These are phyloP conservation scores for Melanerpes aurifrons DNA, from an alignment of 2,113 vertebrate species.

Conservation along the genomic window DNA sequence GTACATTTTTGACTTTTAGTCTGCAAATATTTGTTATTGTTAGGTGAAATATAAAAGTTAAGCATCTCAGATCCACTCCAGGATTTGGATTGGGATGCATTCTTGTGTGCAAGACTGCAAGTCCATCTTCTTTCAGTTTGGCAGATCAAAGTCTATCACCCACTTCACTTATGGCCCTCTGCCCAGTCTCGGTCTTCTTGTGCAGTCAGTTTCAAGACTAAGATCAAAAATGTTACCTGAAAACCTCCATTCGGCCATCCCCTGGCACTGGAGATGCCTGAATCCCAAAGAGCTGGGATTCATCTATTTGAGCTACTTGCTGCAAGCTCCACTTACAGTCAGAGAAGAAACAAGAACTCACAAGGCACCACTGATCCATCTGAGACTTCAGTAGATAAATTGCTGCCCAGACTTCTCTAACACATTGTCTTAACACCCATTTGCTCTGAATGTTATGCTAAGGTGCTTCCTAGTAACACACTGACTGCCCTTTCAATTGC, in stretches of 20 bases:
- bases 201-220: neutral
- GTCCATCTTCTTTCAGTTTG: neutral
- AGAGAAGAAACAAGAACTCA: neutral
- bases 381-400: neutral
- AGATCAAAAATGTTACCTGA: neutral
- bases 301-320: neutral
- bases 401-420: neutral
- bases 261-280: neutral
- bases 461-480: neutral
- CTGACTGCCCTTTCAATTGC: neutral
- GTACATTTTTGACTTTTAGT: neutral
- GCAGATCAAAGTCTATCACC: neutral
- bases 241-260: neutral
- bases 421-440: neutral
- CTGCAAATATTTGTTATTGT: neutral
- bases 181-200: neutral
- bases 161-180: neutral
- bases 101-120: neutral
- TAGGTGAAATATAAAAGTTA: neutral
- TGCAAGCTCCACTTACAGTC: neutral
- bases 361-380: rapidly evolving
- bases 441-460: neutral
- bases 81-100: neutral
- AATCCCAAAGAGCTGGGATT: neutral
- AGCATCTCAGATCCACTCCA: neutral